These are phyloP conservation scores for Siderastrea siderea DNA, from an alignment of 92 coral and sea anemone species.

Conservation along the genomic window DNA sequence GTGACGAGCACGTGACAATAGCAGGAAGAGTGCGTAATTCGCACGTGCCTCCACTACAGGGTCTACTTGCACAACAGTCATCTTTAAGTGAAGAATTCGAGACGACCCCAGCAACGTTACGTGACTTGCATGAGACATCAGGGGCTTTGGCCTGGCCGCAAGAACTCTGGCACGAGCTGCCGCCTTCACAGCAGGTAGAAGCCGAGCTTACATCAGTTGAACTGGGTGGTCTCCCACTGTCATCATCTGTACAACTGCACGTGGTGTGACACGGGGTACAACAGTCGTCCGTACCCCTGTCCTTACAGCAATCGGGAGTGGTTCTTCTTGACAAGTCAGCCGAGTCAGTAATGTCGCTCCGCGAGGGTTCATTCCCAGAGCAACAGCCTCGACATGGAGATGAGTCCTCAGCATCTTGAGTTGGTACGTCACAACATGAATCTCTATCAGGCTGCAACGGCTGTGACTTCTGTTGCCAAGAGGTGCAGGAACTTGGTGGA, in stretches of 20 bases:
- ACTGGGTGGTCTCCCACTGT: conserved; percentile 15
- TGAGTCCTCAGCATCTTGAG: conserved; percentile 6
- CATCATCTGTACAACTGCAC: conserved; percentile 3
- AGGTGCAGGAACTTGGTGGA: not conserved
- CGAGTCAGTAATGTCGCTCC: too few species aligned
- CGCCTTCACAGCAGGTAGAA: conserved; percentile 11
- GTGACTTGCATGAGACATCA: conserved; percentile 14
- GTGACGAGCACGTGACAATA: not conserved
- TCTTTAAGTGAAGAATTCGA: not conserved
- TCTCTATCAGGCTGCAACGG: not conserved
- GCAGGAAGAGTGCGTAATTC: not conserved
- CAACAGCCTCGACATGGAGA: conserved; percentile 19
- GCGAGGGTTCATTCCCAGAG: not conserved
- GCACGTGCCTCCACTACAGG: not conserved
- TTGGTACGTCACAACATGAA: not conserved
- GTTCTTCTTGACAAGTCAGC: not conserved
- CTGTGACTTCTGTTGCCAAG: not conserved
- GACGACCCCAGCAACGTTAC: not conserved
- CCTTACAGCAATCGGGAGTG: conserved; percentile 11
- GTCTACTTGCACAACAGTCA: conserved; percentile 9
- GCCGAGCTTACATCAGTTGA: conserved; percentile 13
- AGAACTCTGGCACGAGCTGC: conserved; percentile 6
- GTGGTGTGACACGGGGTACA: conserved; percentile 7
- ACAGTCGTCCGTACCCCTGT: not conserved
- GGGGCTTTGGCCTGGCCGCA: not conserved